Evolutionary conservation across 2,113 vertebrate species (phyloP).

Genomic region (Rhea americana): DNA sequence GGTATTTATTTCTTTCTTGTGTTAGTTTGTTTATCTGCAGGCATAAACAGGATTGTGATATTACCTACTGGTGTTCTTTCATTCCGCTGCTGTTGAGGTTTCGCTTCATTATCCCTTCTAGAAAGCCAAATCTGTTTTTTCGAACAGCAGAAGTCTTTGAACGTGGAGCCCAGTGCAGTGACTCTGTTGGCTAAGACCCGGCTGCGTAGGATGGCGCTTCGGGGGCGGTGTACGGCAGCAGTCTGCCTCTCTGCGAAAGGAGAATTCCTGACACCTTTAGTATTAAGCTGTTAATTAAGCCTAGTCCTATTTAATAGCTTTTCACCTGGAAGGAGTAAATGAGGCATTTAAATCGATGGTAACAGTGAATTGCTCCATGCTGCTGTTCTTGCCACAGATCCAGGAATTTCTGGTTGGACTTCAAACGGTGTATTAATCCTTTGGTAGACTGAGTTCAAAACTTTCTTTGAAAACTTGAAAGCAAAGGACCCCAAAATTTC

Average conservation of each 20-base stretch:
- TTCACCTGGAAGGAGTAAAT: conserved; percentile 13
- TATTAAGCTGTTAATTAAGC: background rate
- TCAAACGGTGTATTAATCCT: background rate
- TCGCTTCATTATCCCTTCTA: background rate
- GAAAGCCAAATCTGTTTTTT: background rate
- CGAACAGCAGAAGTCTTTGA: background rate
- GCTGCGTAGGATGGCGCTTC: background rate
- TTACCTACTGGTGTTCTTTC: background rate
- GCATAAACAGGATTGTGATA: background rate
- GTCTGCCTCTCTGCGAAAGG: background rate
- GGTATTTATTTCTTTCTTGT: background rate
- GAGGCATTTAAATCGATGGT: conserved; percentile 4
- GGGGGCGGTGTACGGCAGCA: background rate
- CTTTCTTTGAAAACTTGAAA: conserved; percentile 4
- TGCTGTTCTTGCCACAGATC: background rate
- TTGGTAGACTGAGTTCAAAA: background rate
- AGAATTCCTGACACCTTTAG: background rate
- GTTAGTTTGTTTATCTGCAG: background rate
- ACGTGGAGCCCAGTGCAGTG: background rate
- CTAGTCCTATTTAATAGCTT: conserved; percentile 19
- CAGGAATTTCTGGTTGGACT: background rate
- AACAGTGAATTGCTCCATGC: background rate
- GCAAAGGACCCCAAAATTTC: background rate
- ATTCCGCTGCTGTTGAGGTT: background rate
- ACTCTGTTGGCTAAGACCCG: background rate